Base-by-base conservation (phyloP, 2,888 invertebrate species). In the Acanthopleura granulata region DNA sequence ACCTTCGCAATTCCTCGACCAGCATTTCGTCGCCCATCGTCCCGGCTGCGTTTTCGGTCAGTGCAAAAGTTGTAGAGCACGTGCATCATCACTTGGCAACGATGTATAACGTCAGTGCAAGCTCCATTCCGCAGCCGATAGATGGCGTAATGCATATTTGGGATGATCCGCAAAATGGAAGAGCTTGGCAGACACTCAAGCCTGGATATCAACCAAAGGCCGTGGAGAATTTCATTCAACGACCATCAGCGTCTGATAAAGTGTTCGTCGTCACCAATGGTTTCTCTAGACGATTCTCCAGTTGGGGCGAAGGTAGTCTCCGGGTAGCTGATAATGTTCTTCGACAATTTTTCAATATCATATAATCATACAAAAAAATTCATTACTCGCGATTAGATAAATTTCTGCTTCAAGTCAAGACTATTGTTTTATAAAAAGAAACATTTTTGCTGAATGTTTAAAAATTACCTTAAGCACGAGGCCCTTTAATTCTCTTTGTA, bases 51-150 rank as follows among this genome's bases (percentile, higher is more conserved):
- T 72, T 74, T 18, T 72, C 75, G 3, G 77, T 79, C 50, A 72
- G 75, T 0, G 66, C 72, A n/a, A 27, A 74, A 15, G 75, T 74
- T n/a, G 79, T 77, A 25, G 57, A 72, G 18, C 50, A 74, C 18
- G 79, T 75, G 0, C 75, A 77, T 49, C 73, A 75, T 22, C 73
- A 76, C 74, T 71, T 72, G 12, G 76, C 77, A 14, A 72, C 74
- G n/a, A 69, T 77, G 16, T 77, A 74, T 25, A 74, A 76, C 57
- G 49, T 79, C 11, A 69, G 72, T 15, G 3, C 76, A 9, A 49
- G 62, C 12, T 72, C 76, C 12, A 74, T 79, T 3, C 76, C 73
- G 3, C 72, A 62, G 29, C 78, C 78, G 49, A 30, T 71, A 29
- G 75, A 77, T 29, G 77, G 74, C 15, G 74, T 74, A 51, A 73